These are phyloP conservation scores for Nemapogon koenigi DNA, from an alignment of 2,888 invertebrate species.

Conservation along the genomic window DNA sequence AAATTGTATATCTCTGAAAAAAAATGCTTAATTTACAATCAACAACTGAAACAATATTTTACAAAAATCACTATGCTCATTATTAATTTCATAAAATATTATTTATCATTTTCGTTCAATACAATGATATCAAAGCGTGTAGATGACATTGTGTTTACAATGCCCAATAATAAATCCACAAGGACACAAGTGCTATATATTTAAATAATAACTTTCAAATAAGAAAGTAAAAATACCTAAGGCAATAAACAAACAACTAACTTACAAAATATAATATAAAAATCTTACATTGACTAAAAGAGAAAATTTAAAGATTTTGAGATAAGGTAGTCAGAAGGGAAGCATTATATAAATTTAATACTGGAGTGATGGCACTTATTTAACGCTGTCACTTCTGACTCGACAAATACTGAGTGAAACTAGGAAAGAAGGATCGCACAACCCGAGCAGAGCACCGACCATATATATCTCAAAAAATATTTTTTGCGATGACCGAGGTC, in stretches of 20 bases:
- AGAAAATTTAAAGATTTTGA: slow-evolving; percentile 58
- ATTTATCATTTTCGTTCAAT: background rate
- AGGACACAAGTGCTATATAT: slow-evolving; percentile 62
- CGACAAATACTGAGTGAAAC: slow-evolving; percentile 59
- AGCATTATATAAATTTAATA: slow-evolving; percentile 49
- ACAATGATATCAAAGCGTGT: slow-evolving; percentile 8
- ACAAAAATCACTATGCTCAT: slow-evolving; percentile 37
- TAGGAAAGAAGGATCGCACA: slow-evolving; percentile 61
- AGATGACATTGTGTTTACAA: slow-evolving; percentile 27
- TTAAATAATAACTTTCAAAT: slow-evolving; percentile 58
- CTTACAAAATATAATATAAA: slow-evolving; percentile 52
- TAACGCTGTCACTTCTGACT: slow-evolving; percentile 54
- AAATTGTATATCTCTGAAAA: slow-evolving; percentile 60
- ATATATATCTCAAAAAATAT: too few species aligned
- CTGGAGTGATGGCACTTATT: slow-evolving; percentile 61
- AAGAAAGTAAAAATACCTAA: slow-evolving; percentile 59
- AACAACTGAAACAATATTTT: slow-evolving; percentile 56
- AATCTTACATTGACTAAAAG: slow-evolving; percentile 57
- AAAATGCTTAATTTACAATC: slow-evolving; percentile 63
- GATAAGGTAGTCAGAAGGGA: slow-evolving; percentile 49
- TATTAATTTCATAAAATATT: slow-evolving; percentile 6
- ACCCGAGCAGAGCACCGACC: slow-evolving; percentile 54
- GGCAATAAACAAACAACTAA: slow-evolving; percentile 60
- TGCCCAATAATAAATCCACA: slow-evolving; percentile 53
- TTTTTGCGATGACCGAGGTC: too few species aligned